Evolutionary conservation across 2,797 vertebrate genomes (phyloP).

Genomic region (Pseudochirops corinnae): DNA sequence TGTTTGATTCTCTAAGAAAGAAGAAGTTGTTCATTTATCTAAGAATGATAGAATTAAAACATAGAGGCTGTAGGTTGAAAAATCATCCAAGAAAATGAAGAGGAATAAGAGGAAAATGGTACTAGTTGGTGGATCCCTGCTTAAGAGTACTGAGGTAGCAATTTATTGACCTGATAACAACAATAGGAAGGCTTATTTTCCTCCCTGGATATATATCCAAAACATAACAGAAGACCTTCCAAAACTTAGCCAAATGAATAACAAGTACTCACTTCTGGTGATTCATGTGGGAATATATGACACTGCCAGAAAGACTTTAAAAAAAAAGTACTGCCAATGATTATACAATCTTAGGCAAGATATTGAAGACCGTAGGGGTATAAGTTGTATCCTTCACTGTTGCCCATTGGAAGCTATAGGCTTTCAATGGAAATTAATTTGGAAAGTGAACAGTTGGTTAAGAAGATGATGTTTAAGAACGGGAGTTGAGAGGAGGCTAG

Average conservation of each 20-base stretch:
- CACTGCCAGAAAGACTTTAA: not conserved
- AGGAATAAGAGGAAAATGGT: not conserved
- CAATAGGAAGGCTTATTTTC: not conserved
- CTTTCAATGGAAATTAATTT: not conserved
- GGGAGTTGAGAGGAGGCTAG: too few relatives aligned
- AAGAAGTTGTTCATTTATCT: not conserved
- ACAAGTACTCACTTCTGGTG: not conserved
- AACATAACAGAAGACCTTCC: not conserved
- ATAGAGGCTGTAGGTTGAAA: not conserved
- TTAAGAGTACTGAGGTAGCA: not conserved
- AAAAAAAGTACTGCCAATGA: not conserved
- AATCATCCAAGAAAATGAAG: not conserved
- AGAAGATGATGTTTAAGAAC: not conserved
- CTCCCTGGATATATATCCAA: not conserved
- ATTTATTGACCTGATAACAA: not conserved
- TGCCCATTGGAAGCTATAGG: not conserved
- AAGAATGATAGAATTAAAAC: not conserved
- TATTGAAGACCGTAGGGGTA: not conserved
- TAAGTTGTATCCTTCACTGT: not conserved
- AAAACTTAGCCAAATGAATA: not conserved
- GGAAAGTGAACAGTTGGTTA: not conserved
- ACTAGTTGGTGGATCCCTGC: not conserved
- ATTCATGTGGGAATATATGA: not conserved
- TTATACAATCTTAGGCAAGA: not conserved
- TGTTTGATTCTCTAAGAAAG: not conserved